A percentile compares a stretch with the other conserved stretches of the same genome.
These are phyloP conservation scores for Gambusia affinis DNA, from an alignment of 2,113 vertebrate genomes.

Conservation along the genomic window DNA sequence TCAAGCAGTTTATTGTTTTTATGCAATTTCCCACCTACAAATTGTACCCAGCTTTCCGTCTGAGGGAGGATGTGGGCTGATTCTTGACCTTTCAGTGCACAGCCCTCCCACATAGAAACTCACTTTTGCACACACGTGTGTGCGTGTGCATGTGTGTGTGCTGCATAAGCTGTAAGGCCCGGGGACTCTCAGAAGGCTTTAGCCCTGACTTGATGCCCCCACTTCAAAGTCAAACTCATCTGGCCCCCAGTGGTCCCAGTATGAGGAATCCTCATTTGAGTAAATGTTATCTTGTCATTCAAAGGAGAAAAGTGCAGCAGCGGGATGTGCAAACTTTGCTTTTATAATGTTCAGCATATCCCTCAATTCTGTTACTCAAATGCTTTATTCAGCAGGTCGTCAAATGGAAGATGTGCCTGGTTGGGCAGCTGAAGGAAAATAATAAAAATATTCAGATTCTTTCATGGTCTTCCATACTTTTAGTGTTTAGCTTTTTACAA, in stretches of 20 bases:
- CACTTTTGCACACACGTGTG: slow-evolving; percentile 24
- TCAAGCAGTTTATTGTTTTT: slow-evolving; percentile 52
- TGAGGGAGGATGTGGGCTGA: slow-evolving; percentile 66
- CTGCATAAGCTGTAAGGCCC: slow-evolving; percentile 45
- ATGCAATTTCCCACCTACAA: slow-evolving; percentile 55
- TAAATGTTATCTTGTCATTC: slow-evolving; percentile 6
- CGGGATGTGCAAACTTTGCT: neutral
- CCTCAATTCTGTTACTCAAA: neutral
- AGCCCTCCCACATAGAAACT: slow-evolving; percentile 58
- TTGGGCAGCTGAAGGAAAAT: neutral
- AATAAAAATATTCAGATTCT: neutral
- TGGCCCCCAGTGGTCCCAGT: slow-evolving; percentile 21
- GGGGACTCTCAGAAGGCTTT: slow-evolving; percentile 44
- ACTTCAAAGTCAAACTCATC: slow-evolving; percentile 51
- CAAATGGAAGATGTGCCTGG: neutral
- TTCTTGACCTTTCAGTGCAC: slow-evolving; percentile 68
- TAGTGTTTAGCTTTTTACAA: slow-evolving; percentile 52
- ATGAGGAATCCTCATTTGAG: slow-evolving; percentile 19
- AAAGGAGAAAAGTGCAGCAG: slow-evolving; percentile 1
- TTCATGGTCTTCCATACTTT: slow-evolving; percentile 28
- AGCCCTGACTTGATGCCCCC: slow-evolving; percentile 41
- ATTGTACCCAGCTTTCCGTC: slow-evolving; percentile 49
- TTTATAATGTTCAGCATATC: neutral
- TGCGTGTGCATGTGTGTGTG: neutral
- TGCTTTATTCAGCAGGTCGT: slow-evolving; percentile 12